Evolutionary conservation across 2,797 vertebrate species (phyloP).

Genomic region (Chromis chromis): DNA sequence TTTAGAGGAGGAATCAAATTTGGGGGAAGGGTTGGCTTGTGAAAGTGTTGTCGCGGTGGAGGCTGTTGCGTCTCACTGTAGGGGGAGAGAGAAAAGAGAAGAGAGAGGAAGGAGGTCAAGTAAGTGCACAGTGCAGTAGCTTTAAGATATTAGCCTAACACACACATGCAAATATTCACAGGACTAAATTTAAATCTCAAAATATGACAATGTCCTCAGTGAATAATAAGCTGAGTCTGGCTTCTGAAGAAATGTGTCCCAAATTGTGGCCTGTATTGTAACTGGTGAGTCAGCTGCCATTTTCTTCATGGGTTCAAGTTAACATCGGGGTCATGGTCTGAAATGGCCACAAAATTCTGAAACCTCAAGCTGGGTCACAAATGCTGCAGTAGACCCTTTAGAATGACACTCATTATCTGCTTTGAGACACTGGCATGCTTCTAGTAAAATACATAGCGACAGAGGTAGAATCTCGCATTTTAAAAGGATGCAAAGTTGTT

Average conservation of each 20-base stretch:
- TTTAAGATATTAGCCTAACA: slow-evolving; percentile 56
- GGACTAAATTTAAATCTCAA: slow-evolving; percentile 43
- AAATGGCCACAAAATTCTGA: slow-evolving; percentile 65
- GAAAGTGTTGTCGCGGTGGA: slow-evolving; percentile 58
- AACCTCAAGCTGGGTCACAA: slow-evolving; percentile 48
- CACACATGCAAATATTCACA: slow-evolving; percentile 49
- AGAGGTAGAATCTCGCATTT: slow-evolving; percentile 23
- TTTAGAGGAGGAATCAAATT: slow-evolving; percentile 44
- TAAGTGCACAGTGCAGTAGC: slow-evolving; percentile 66
- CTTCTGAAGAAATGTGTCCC: slow-evolving; percentile 36
- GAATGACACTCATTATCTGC: slow-evolving; percentile 16
- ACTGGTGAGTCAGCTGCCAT: slow-evolving; percentile 68
- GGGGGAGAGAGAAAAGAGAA: slow-evolving; percentile 55
- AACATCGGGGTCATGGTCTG: slow-evolving; percentile 65
- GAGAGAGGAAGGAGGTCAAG: slow-evolving; percentile 69
- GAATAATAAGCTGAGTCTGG: slow-evolving; percentile 26
- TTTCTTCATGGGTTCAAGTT: slow-evolving; percentile 67
- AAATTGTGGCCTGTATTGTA: slow-evolving; percentile 42
- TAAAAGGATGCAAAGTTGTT: slow-evolving; percentile 33
- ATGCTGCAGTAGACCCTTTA: slow-evolving; percentile 27
- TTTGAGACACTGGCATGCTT: slow-evolving; percentile 15
- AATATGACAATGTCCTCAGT: slow-evolving; percentile 39
- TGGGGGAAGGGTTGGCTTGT: slow-evolving; percentile 45
- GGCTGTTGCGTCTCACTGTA: slow-evolving; percentile 72
- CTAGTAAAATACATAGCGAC: slow-evolving; percentile 4